Conservation (phyloP, 2,113 vertebrate species). For the Gopherus evgoodei region DNA sequence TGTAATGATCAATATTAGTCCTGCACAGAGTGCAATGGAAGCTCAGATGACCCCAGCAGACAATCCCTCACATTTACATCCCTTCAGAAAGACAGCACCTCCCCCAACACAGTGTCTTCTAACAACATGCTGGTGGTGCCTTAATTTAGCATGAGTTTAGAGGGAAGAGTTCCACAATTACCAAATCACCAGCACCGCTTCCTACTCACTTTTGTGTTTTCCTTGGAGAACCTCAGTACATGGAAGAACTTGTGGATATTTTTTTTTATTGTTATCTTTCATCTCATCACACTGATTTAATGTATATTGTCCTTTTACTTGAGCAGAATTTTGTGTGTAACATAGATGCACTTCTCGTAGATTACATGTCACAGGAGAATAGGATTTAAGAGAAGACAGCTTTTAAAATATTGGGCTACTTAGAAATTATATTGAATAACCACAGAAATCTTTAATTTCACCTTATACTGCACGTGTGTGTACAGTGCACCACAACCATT, state of each 20-base stretch:
- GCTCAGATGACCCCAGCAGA: neutral
- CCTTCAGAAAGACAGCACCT: conserved; percentile 26
- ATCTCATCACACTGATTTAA: neutral
- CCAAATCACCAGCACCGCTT: conserved; percentile 5
- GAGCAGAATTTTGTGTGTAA: neutral
- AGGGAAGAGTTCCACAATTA: neutral
- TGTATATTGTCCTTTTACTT: neutral
- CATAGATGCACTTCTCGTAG: neutral
- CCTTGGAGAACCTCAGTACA: neutral
- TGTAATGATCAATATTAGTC: conserved; percentile 12
- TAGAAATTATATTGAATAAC: neutral
- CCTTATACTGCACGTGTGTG: neutral
- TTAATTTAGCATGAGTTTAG: conserved; percentile 20
- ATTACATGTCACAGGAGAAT: neutral
- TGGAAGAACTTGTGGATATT: too few relatives aligned
- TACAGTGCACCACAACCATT: neutral
- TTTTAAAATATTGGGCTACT: neutral
- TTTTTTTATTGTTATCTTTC: neutral
- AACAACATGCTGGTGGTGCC: neutral
- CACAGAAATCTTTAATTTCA: neutral
- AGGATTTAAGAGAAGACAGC: neutral
- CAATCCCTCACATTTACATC: neutral
- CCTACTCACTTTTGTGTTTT: neutral
- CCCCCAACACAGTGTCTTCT: neutral
- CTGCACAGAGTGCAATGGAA: conserved; percentile 13